Conservation (phyloP, 1,140 invertebrate species). For the Drosophila tsacasi region DNA sequence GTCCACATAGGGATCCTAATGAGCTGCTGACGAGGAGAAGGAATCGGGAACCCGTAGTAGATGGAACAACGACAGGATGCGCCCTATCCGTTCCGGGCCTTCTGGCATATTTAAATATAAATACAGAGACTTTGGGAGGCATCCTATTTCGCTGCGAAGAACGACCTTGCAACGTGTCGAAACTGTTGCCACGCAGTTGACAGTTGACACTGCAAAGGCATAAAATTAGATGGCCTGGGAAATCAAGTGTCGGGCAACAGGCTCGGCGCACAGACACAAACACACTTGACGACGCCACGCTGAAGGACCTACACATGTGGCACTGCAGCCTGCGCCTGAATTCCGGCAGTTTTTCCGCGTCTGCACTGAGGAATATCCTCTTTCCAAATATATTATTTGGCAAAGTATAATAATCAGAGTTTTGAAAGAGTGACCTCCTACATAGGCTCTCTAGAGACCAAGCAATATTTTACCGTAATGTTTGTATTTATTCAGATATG, state of each 20-base stretch:
- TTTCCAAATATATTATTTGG: background rate
- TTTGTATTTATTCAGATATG: background rate
- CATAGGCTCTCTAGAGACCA: no score
- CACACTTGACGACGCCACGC: constrained; percentile 68
- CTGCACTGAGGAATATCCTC: background rate
- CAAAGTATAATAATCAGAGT: background rate
- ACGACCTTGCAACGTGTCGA: constrained; percentile 69
- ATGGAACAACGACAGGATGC: constrained; percentile 57
- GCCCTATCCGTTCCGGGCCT: constrained; percentile 53
- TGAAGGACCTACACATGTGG: constrained; percentile 46
- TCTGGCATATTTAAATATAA: constrained; percentile 81
- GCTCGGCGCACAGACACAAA: constrained; percentile 30
- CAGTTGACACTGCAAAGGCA: constrained; percentile 77
- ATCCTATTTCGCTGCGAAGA: constrained; percentile 60
- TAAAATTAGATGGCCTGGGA: constrained; percentile 73
- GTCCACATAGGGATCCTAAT: constrained; percentile 64
- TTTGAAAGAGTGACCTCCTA: background rate
- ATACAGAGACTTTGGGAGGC: constrained; percentile 57
- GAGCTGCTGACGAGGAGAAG: constrained; percentile 43
- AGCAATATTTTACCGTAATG: no score
- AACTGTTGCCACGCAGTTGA: constrained; percentile 57
- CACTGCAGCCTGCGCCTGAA: constrained; percentile 25
- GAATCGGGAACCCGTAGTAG: background rate
- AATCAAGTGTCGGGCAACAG: constrained; percentile 73
- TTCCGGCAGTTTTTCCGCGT: constrained; percentile 10